A percentile compares a stretch with the other conserved stretches of the same genome.
phyloP scores from a whole-genome alignment of 2,113 vertebrate species.

The Petaurus breviceps region DNA sequence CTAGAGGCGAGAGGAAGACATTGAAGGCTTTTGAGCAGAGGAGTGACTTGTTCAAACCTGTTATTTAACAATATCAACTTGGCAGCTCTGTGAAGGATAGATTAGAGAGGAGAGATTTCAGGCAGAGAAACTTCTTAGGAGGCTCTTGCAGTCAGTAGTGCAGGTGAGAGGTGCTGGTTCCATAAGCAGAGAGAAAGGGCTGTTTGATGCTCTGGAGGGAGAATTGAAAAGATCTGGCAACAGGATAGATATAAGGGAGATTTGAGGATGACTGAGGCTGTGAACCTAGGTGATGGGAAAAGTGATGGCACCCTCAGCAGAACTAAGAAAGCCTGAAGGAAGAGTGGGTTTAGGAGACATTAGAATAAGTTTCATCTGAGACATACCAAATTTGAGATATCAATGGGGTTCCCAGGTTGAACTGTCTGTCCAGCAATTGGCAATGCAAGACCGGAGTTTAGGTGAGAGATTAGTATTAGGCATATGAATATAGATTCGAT shows the following conservation, averaged over 20 bases:
- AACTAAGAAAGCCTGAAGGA: neutral
- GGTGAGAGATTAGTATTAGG: neutral
- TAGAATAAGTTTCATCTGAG: neutral
- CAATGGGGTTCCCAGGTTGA: neutral
- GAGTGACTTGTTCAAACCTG: neutral
- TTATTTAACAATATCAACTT: neutral
- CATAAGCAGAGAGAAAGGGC: neutral
- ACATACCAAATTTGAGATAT: neutral
- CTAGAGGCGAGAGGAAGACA: neutral
- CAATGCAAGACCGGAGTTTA: neutral
- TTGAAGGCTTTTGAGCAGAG: neutral
- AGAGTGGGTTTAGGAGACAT: neutral
- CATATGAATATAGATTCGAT: neutral
- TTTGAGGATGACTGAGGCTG: neutral
- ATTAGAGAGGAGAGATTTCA: neutral
- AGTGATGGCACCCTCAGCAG: neutral
- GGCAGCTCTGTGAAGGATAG: neutral
- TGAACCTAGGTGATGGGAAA: neutral
- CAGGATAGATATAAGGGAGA: neutral
- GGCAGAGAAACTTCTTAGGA: neutral
- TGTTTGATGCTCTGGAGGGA: neutral
- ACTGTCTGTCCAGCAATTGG: neutral
- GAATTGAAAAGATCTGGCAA: neutral
- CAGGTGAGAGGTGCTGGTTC: neutral
- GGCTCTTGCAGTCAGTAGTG: neutral